A percentile compares a stretch with the other conserved stretches of the same genome.
Conservation (phyloP, 2,113 vertebrate genomes). For the Microtus richardsoni region DNA sequence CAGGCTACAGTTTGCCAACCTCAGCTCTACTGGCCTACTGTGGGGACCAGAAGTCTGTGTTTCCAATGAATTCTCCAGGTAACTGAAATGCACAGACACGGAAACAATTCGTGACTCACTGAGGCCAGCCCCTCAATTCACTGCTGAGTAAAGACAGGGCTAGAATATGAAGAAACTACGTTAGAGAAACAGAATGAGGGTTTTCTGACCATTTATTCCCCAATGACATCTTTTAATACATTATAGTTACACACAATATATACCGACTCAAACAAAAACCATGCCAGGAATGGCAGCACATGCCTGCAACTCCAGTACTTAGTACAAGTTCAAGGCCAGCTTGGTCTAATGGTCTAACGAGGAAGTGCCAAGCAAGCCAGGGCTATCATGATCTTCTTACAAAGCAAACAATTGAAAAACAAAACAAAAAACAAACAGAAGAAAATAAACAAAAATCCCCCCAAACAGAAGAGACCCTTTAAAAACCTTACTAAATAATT, state of each 20-base stretch:
- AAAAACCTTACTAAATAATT: conserved; percentile 35
- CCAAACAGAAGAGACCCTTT: not conserved
- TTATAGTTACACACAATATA: not conserved
- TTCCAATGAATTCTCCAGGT: not conserved
- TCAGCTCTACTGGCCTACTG: not conserved
- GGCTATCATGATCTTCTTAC: not conserved
- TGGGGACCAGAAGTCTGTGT: not conserved
- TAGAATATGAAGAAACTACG: conserved; percentile 34
- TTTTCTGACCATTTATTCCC: not conserved
- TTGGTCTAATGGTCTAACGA: not conserved
- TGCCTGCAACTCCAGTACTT: not conserved
- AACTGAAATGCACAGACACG: not conserved
- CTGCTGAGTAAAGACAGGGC: not conserved
- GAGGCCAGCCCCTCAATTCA: not conserved
- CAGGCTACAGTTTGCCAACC: not conserved
- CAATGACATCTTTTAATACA: conserved; percentile 23
- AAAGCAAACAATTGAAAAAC: not conserved
- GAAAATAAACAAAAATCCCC: not conserved
- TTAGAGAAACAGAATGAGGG: not conserved
- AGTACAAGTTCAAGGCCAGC: not conserved
- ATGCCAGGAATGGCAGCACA: not conserved
- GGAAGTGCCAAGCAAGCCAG: not conserved
- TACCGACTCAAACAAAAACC: conserved; percentile 30
- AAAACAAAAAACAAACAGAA: not conserved
- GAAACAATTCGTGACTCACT: not conserved